These are phyloP conservation scores for Drosophila seclusa DNA, from an alignment of 2,888 invertebrate species.

Conservation along the genomic window DNA sequence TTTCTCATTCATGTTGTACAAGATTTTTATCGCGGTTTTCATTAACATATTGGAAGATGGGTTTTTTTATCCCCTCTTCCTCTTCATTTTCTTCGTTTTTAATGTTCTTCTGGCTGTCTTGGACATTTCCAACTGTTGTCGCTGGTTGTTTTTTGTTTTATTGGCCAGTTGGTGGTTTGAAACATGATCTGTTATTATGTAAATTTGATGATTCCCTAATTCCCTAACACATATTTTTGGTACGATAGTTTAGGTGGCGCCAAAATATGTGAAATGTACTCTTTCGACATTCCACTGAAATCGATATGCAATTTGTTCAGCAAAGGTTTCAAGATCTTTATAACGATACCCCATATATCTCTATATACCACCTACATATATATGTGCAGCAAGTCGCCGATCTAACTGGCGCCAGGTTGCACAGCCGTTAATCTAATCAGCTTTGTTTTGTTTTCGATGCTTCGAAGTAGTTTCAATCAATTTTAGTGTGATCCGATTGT, in stretches of 20 bases:
- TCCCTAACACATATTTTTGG: constrained; percentile 69
- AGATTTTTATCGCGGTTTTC: constrained; percentile 78
- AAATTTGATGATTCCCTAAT: constrained; percentile 79
- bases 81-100: constrained; percentile 41
- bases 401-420: constrained; percentile 37
- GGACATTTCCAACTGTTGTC: constrained; percentile 71
- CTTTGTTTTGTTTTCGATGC: constrained; percentile 10
- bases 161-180: constrained; percentile 46
- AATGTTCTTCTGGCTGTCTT: constrained; percentile 52
- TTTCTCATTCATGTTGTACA: constrained; percentile 80
- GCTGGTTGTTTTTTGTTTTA: constrained; percentile 39
- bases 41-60: constrained; percentile 76
- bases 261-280: constrained; percentile 56
- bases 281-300: constrained; percentile 34
- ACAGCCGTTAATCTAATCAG: constrained; percentile 44
- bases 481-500: constrained; percentile 14
- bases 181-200: constrained; percentile 80
- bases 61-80: constrained; percentile 23
- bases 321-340: constrained; percentile 8
- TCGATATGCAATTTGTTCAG: constrained; percentile 57
- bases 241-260: constrained; percentile 61
- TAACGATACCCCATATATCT: constrained; percentile 8
- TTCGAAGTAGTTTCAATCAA: constrained; percentile 13
- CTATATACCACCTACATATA: constrained; percentile 15
- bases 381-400: not conserved